Evolutionary conservation across 2,888 invertebrate species (phyloP).

Genomic region (Mythimna vitellina): DNA sequence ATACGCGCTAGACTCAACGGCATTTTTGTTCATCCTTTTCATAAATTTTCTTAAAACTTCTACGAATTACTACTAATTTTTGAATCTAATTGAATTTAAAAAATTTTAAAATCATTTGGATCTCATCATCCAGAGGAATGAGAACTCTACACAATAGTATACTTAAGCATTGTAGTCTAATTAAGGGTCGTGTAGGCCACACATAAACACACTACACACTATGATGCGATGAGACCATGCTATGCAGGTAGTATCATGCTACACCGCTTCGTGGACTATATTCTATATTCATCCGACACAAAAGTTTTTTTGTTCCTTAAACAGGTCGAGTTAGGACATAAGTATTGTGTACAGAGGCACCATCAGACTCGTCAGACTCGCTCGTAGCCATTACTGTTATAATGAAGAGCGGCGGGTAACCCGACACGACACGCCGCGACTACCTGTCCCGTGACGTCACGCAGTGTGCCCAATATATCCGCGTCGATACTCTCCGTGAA

Average conservation of each 20-base stretch:
- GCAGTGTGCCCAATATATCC: conserved; percentile 26
- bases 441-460: conserved; percentile 39
- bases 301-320: neutral
- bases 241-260: neutral
- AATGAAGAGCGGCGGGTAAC: conserved; percentile 20
- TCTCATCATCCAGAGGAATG: too few species aligned
- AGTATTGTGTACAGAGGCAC: neutral
- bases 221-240: too few species aligned
- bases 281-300: neutral
- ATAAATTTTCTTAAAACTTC: neutral
- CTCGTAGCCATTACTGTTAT: conserved; percentile 5
- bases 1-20: neutral
- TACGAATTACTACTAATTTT: too few species aligned
- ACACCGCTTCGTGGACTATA: neutral
- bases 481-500: conserved; percentile 9
- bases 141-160: too few species aligned
- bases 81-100: too few species aligned
- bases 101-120: too few species aligned
- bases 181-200: neutral
- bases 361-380: neutral
- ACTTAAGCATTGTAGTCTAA: neutral
- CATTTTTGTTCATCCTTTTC: neutral
- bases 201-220: too few species aligned
- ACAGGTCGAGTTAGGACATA: neutral
- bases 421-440: conserved; percentile 2